Evolutionary conservation across 1,140 invertebrate genomes (phyloP).

Genomic region (Pantala flavescens): DNA sequence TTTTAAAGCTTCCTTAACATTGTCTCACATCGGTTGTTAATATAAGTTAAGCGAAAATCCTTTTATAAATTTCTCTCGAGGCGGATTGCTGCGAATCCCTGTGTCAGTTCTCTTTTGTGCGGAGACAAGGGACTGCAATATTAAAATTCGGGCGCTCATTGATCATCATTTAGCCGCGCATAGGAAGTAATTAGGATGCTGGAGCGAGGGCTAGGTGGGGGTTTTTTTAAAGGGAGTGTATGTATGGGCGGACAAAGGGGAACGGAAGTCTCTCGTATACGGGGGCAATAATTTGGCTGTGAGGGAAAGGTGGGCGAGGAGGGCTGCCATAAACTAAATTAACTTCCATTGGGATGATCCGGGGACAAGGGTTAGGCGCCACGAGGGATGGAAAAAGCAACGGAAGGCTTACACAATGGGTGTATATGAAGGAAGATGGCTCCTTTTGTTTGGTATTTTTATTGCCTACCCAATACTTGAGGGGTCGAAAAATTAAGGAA

Average conservation of each 20-base stretch:
- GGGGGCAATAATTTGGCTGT: neutral
- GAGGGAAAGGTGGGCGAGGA: neutral
- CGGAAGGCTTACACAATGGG: too few species aligned
- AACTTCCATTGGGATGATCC: too few species aligned
- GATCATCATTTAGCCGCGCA: slow-evolving; percentile 7
- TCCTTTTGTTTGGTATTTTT: too few species aligned
- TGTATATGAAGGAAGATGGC: too few species aligned
- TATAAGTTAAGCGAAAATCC: neutral
- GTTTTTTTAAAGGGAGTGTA: neutral
- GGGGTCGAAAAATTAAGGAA: neutral
- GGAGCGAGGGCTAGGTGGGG: neutral
- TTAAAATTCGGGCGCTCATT: neutral
- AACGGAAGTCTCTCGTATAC: neutral
- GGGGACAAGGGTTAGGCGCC: too few species aligned
- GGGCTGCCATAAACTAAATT: neutral
- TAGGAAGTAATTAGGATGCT: slow-evolving; percentile 2
- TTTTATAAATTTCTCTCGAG: slow-evolving; percentile 8
- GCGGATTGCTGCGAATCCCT: neutral
- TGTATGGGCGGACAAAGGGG: neutral
- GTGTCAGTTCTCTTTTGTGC: neutral
- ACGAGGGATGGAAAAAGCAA: too few species aligned
- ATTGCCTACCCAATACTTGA: too few species aligned
- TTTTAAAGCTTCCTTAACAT: neutral
- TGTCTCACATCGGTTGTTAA: neutral
- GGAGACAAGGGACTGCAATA: neutral